Evolutionary conservation across 2,888 invertebrate genomes (phyloP).

Genomic region (Kryphioiulus occultus): DNA sequence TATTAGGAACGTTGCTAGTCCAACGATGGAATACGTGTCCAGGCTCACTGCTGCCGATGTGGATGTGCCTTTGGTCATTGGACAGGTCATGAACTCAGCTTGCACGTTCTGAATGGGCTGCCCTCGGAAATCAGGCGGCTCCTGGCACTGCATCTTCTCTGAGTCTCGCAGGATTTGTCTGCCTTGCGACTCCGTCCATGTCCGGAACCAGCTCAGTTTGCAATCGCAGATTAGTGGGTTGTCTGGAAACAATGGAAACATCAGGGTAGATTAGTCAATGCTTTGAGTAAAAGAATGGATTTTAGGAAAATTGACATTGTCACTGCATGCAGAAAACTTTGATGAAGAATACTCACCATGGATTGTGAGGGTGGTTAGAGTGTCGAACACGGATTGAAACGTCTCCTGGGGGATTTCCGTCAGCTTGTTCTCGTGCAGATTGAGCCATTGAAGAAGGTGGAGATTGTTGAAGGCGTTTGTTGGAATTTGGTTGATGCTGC

Average conservation of each 20-base stretch:
- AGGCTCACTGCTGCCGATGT: not conserved
- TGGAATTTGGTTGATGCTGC: conserved; percentile 81
- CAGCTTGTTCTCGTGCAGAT: conserved; percentile 82
- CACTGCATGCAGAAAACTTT: too few relatives aligned
- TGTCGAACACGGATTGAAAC: conserved; percentile 87
- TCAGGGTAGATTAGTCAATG: too few relatives aligned
- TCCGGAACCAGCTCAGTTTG: conserved; percentile 86
- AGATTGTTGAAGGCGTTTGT: conserved; percentile 86
- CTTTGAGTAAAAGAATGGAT: too few relatives aligned
- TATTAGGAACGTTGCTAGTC: not conserved
- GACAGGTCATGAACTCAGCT: conserved; percentile 47
- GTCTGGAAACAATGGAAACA: conserved; percentile 67
- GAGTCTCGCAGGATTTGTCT: conserved; percentile 50
- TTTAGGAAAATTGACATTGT: too few relatives aligned
- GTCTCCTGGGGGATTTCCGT: conserved; percentile 84
- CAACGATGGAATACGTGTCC: not conserved
- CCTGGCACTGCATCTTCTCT: conserved; percentile 52
- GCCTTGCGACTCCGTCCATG: conserved; percentile 68
- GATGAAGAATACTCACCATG: conserved; percentile 72
- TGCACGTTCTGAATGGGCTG: conserved; percentile 42
- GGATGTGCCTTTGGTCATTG: conserved; percentile 45
- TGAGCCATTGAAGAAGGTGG: conserved; percentile 86
- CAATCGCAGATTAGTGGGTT: conserved; percentile 89
- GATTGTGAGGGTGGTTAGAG: conserved; percentile 83
- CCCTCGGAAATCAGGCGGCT: conserved; percentile 45